phyloP scores from a whole-genome alignment of 1,140 invertebrate genomes.

The Charaxes varanes region DNA sequence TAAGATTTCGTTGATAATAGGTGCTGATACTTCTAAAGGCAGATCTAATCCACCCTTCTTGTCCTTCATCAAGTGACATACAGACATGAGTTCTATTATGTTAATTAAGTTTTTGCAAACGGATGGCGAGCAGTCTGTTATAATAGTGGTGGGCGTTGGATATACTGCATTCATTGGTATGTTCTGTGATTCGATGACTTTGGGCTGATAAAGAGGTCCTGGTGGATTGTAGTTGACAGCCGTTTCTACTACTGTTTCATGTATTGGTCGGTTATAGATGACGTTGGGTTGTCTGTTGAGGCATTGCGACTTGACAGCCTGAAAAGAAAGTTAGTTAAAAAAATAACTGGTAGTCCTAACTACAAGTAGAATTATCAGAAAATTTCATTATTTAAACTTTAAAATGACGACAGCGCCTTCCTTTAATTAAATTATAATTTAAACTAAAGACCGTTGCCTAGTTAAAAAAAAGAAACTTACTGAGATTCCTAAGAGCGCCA shows the following conservation, averaged over 20 bases:
- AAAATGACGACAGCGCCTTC: no score
- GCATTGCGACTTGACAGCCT: constrained; percentile 24
- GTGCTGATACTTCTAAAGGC: constrained; percentile 32
- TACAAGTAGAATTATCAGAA: no score
- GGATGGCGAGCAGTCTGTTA: constrained; percentile 51
- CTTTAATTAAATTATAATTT: no score
- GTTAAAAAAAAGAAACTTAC: no score
- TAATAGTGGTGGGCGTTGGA: constrained; percentile 31
- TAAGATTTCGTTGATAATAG: constrained; percentile 39
- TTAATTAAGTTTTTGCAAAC: constrained; percentile 52
- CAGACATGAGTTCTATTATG: constrained; percentile 54
- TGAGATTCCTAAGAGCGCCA: no score
- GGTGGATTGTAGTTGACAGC: constrained; percentile 5
- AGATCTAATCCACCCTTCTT: constrained; percentile 28
- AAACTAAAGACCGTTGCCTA: no score
- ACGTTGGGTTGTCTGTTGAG: constrained; percentile 22
- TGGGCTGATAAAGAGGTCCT: not conserved
- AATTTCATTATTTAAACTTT: no score
- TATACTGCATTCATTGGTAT: constrained; percentile 1
- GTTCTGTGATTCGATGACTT: constrained; percentile 7
- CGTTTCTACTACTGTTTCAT: constrained; percentile 23
- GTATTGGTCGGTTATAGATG: constrained; percentile 19
- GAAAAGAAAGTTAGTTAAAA: constrained; percentile 28
- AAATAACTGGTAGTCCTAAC: no score
- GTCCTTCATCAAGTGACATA: constrained; percentile 45